These are phyloP conservation scores for Arbacia lixula DNA, from an alignment of 53 echinoderm and acorn worm species.

Conservation along the genomic window DNA sequence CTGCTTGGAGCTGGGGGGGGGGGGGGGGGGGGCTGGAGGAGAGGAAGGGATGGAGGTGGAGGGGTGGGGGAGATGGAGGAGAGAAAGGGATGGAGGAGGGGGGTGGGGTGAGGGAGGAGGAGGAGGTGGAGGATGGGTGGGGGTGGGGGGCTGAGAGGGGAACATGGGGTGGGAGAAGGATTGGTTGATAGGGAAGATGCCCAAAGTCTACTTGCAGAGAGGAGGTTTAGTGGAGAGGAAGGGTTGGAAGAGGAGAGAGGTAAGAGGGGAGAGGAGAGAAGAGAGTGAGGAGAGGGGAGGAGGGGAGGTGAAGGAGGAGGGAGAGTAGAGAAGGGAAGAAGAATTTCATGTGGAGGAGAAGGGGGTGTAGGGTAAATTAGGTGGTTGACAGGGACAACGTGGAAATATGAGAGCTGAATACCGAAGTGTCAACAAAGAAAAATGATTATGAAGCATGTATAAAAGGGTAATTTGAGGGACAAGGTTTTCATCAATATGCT, in stretches of 20 bases:
- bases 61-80: background rate
- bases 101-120: background rate
- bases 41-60: background rate
- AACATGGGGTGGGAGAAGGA: background rate
- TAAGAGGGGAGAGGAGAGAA: background rate
- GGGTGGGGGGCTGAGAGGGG: background rate
- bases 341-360: background rate
- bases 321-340: background rate
- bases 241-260: background rate
- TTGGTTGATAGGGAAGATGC: too few relatives aligned
- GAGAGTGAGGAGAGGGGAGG: background rate
- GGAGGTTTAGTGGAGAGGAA: background rate
- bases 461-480: too few relatives aligned
- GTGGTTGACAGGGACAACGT: background rate
- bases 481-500: too few relatives aligned
- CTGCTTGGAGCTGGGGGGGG: background rate
- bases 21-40: background rate
- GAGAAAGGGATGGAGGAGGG: background rate
- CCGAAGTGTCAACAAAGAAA: background rate
- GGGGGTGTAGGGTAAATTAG: background rate
- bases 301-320: background rate
- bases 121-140: background rate
- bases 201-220: background rate
- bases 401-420: background rate
- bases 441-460: too few relatives aligned